These are phyloP conservation scores for Platysteira castanea DNA, from an alignment of 2,113 vertebrate genomes.

Conservation along the genomic window DNA sequence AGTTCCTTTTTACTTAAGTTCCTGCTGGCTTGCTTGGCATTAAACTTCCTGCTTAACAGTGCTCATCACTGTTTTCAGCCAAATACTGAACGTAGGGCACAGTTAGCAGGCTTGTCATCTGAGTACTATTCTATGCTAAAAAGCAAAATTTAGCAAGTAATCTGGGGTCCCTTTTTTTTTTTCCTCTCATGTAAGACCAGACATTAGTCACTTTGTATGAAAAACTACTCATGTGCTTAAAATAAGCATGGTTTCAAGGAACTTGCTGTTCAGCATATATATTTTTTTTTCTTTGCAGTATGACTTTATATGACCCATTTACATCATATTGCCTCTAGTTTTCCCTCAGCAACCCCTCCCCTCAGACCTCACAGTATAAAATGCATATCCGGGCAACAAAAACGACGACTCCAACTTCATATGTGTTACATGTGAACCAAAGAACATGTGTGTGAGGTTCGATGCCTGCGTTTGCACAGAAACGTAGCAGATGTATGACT, in stretches of 20 bases:
- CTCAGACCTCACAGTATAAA: neutral
- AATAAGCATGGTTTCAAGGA: neutral
- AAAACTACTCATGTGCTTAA: neutral
- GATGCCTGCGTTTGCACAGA: neutral
- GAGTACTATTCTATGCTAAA: neutral
- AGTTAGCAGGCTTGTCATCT: neutral
- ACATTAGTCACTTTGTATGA: neutral
- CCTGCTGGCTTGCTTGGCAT: neutral
- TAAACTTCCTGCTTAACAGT: neutral
- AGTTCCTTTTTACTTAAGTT: neutral
- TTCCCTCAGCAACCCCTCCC: neutral
- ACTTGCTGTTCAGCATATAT: neutral
- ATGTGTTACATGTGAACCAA: neutral
- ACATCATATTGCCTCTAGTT: neutral
- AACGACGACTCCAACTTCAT: neutral
- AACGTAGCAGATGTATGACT: neutral
- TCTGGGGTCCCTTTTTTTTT: neutral
- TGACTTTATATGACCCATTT: neutral
- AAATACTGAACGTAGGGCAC: neutral
- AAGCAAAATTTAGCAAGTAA: neutral
- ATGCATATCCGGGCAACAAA: neutral
- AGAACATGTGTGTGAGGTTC: rapidly evolving
- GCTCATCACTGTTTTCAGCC: neutral
- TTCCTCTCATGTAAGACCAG: neutral
- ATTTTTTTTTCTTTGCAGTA: neutral